Base-by-base conservation (phyloP, 2,797 vertebrate genomes). In the Sebastes diploproa region DNA sequence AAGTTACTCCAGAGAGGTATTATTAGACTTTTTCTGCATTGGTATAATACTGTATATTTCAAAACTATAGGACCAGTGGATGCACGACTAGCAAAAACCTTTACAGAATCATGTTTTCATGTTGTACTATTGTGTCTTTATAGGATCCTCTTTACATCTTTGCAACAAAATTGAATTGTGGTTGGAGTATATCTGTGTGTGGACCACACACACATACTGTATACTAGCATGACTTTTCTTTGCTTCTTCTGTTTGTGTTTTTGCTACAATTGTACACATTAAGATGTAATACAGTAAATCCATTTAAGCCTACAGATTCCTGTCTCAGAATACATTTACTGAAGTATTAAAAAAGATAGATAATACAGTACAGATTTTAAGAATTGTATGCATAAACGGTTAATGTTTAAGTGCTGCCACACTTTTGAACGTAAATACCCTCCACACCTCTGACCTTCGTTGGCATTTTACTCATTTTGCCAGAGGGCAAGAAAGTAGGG, bases 391-490 rank as follows among this genome's bases (percentile, higher is more conserved):
- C 52, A 16, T 50, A 66, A 52, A 22, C n/a, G 25, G 3, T 55
- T 5, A 54, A 4, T 61, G 61, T 60, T 25, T 14, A 32, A 14
- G 1, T 22, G 42, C 5, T 69, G n/a, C 29, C 64, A 68, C 11
- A 2, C 55, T 4, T 2, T 56, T 29, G 56, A 3, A 59, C 46
- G n/a, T 58, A 23, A 77, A 36, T 30, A 30, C 22, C 63, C 14
- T 8, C 30, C 46, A 50, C 29, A 55, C 20, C 16, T 30, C 14
- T 78, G 38, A 58, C 32, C 34, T 73, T 36, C 58, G 71, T 63
- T 80, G 25, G 32, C 61, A 76, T 72, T 66, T 85, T 63, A 76
- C 62, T 62, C 10, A 65, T 86, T 86, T 83, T 75, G 65, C 42
- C 64, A 30, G 16, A 74, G 61, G 65, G 46, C 62, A 52, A 63